phyloP scores from a whole-genome alignment of 2,888 invertebrate species.

The Serripes groenlandicus region DNA sequence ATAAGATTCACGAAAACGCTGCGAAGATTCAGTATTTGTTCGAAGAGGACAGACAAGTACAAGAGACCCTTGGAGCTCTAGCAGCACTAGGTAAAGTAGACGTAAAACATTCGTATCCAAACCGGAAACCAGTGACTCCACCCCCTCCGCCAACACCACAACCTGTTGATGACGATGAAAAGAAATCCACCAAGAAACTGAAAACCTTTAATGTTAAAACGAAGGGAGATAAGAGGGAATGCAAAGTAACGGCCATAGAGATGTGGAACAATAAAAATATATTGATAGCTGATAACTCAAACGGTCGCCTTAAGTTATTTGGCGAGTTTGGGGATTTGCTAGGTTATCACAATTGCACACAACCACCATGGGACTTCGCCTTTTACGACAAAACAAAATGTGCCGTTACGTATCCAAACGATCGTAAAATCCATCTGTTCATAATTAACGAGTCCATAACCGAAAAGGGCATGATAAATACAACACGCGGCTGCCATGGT shows the following conservation, averaged over 20 bases:
- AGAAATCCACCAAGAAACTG: conserved; percentile 58
- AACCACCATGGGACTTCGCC: conserved; percentile 64
- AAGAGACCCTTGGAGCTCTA: conserved; percentile 57
- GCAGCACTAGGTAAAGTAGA: conserved; percentile 58
- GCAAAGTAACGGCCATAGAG: conserved; percentile 59
- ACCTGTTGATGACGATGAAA: conserved; percentile 47
- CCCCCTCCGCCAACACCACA: conserved; percentile 58
- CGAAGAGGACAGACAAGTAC: conserved; percentile 59
- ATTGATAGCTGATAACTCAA: conserved; percentile 57
- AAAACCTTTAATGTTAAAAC: conserved; percentile 64
- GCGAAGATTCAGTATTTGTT: conserved; percentile 64
- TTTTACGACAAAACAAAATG: conserved; percentile 61
- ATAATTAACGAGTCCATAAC: conserved; percentile 51
- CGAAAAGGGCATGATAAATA: conserved; percentile 40
- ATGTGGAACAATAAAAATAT: conserved; percentile 63
- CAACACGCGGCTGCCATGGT: conserved; percentile 57
- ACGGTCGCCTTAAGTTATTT: conserved; percentile 57
- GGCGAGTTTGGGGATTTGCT: conserved; percentile 60
- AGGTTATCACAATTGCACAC: conserved; percentile 32
- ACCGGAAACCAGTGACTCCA: conserved; percentile 51
- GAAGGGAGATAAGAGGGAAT: conserved; percentile 62
- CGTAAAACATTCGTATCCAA: conserved; percentile 63
- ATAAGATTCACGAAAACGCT: conserved; percentile 58
- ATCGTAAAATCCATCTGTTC: conserved; percentile 61
- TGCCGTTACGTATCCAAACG: conserved; percentile 64